A percentile compares a stretch with the other conserved stretches of the same genome.
These are phyloP conservation scores for Bubo blakistoni DNA, from an alignment of 2,113 vertebrate species.

Conservation along the genomic window DNA sequence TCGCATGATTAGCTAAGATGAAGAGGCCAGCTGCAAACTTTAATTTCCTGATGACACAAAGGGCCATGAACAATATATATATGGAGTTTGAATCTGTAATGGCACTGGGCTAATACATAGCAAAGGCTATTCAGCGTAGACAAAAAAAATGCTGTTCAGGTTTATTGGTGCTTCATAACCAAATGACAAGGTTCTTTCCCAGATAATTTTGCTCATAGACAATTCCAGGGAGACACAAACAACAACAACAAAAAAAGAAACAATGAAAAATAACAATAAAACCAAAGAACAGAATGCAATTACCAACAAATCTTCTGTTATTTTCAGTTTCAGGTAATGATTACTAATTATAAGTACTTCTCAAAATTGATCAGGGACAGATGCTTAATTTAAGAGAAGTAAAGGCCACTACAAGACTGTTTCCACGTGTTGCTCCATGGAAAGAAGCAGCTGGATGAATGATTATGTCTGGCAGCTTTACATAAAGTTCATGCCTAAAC, in stretches of 20 bases:
- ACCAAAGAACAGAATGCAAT: neutral
- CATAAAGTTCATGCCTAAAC: neutral
- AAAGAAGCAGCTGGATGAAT: neutral
- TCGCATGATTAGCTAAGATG: constrained; percentile 80
- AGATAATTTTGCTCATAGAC: neutral
- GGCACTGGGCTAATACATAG: constrained; percentile 53
- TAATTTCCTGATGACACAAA: constrained; percentile 81
- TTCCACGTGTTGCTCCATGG: neutral
- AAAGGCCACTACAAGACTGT: neutral
- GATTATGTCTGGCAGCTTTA: neutral
- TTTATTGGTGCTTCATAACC: constrained; percentile 25
- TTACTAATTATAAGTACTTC: neutral
- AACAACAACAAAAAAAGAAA: neutral
- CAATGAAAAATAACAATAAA: neutral
- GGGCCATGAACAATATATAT: constrained; percentile 73
- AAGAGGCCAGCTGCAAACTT: constrained; percentile 82
- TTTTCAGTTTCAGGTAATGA: neutral
- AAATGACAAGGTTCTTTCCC: neutral
- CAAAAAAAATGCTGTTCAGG: neutral
- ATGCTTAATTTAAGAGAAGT: neutral
- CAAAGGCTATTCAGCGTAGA: constrained; percentile 21
- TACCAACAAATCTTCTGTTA: neutral
- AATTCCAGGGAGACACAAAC: neutral
- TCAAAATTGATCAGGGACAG: neutral
- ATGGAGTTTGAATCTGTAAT: constrained; percentile 73